These are phyloP conservation scores for Elanoides forficatus DNA, from an alignment of 2,113 vertebrate species.

Conservation along the genomic window DNA sequence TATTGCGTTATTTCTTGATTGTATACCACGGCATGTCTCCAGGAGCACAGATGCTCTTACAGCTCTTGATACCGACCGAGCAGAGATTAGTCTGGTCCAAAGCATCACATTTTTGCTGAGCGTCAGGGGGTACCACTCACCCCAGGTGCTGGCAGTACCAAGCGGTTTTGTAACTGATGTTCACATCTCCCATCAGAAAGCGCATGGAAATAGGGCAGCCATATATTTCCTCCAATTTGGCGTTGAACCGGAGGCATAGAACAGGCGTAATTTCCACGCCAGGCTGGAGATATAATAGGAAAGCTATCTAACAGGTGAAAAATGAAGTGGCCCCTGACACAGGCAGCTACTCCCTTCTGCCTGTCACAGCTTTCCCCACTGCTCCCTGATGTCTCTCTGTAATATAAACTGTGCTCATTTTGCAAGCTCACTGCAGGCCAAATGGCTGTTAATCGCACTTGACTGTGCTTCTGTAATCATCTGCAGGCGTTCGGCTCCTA, in stretches of 20 bases:
- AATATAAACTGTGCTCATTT: neutral
- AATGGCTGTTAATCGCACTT: neutral
- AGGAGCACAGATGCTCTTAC: neutral
- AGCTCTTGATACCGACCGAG: neutral
- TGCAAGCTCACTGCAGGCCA: neutral
- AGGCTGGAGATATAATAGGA: neutral
- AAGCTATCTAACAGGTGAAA: slow-evolving; percentile 34
- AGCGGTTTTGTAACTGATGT: neutral
- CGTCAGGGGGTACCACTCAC: neutral
- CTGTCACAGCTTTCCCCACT: neutral
- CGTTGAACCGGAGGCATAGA: neutral
- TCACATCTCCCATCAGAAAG: neutral
- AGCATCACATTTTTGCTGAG: neutral
- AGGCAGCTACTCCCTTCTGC: neutral
- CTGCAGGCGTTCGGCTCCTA: neutral
- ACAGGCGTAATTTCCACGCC: neutral
- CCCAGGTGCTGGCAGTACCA: neutral
- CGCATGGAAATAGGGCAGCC: neutral
- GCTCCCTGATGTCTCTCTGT: neutral
- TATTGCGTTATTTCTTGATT: neutral
- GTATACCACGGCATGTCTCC: neutral
- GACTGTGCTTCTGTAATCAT: neutral
- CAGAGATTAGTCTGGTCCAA: neutral
- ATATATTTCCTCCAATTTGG: slow-evolving; percentile 22
- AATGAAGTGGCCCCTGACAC: neutral